phyloP scores from a whole-genome alignment of 2,888 invertebrate species.

The Rhamnusium bicolor region DNA sequence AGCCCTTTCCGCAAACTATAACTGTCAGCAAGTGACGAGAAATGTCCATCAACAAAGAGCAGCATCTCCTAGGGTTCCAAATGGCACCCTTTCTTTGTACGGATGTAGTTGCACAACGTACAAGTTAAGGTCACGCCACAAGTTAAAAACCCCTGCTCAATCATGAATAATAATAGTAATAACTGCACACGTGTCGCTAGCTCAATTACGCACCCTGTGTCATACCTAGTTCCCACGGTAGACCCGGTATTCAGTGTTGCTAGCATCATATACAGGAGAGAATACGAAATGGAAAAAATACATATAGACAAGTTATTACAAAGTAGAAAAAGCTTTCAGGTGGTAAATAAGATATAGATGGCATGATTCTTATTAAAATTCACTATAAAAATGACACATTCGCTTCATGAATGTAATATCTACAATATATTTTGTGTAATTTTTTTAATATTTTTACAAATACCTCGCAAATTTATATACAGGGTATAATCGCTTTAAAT shows the following conservation, averaged over 20 bases:
- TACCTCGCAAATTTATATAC: too few relatives aligned
- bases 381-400: too few relatives aligned
- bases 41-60: conserved; percentile 47
- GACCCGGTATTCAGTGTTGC: background rate
- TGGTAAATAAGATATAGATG: too few relatives aligned
- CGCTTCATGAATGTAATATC: too few relatives aligned
- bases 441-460: too few relatives aligned
- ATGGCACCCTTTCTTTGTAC: conserved; percentile 20
- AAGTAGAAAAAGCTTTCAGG: too few relatives aligned
- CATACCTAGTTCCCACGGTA: conserved; percentile 47
- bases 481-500: too few relatives aligned
- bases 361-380: too few relatives aligned
- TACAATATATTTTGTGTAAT: too few relatives aligned
- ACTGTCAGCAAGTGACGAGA: conserved; percentile 55
- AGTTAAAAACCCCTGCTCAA: conserved; percentile 61
- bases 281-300: background rate
- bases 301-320: too few relatives aligned
- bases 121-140: conserved; percentile 60
- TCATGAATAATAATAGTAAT: conserved; percentile 58
- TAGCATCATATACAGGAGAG: background rate
- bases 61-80: conserved; percentile 6
- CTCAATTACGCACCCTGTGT: conserved; percentile 52
- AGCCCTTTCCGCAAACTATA: conserved; percentile 53
- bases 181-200: conserved; percentile 54
- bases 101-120: conserved; percentile 14